Evolutionary conservation across 2,113 vertebrate species (phyloP).

Genomic region (Phalacrocorax brasilianus): DNA sequence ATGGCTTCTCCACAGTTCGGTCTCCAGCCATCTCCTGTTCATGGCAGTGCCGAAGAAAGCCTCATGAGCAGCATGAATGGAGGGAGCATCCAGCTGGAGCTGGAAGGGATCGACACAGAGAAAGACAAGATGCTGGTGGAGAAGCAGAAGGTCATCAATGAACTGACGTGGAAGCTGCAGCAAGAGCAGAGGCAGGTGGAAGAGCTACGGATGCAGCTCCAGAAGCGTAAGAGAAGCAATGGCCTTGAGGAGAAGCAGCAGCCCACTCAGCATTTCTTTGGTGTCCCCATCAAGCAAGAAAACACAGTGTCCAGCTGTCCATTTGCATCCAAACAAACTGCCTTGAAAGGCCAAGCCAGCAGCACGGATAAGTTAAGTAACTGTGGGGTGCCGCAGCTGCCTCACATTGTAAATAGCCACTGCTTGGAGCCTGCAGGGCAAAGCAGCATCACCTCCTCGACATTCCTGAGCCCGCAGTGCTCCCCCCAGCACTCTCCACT

Average conservation of each 20-base stretch:
- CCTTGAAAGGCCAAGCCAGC: constrained; percentile 47
- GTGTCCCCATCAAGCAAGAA: constrained; percentile 90
- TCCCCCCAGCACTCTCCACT: constrained; percentile 91
- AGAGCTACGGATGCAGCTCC: constrained; percentile 92
- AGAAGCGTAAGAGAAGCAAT: constrained; percentile 85
- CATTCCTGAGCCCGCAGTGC: constrained; percentile 94
- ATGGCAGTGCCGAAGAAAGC: constrained; percentile 81
- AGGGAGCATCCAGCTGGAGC: constrained; percentile 70
- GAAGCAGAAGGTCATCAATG: constrained; percentile 98
- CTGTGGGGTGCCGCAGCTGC: constrained; percentile 65
- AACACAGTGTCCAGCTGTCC: constrained; percentile 87
- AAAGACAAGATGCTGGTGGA: constrained; percentile 99
- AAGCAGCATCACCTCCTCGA: constrained; percentile 79
- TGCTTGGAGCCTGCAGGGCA: constrained; percentile 77
- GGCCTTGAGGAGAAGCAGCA: constrained; percentile 72
- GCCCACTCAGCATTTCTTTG: constrained; percentile 75
- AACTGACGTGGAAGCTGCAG: constrained; percentile 95
- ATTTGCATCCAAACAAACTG: constrained; percentile 80
- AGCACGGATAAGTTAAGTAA: constrained; percentile 77
- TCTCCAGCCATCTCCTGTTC: constrained; percentile 83
- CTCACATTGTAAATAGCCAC: constrained; percentile 69
- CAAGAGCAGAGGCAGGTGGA: constrained; percentile 96
- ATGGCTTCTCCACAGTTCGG: constrained; percentile 87
- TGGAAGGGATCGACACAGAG: constrained; percentile 86
- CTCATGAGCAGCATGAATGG: constrained; percentile 72